Evolutionary conservation across 2,113 vertebrate genomes (phyloP), one percentile per base, ranked within the genome.

Genomic region (Sylvietta virens): DNA sequence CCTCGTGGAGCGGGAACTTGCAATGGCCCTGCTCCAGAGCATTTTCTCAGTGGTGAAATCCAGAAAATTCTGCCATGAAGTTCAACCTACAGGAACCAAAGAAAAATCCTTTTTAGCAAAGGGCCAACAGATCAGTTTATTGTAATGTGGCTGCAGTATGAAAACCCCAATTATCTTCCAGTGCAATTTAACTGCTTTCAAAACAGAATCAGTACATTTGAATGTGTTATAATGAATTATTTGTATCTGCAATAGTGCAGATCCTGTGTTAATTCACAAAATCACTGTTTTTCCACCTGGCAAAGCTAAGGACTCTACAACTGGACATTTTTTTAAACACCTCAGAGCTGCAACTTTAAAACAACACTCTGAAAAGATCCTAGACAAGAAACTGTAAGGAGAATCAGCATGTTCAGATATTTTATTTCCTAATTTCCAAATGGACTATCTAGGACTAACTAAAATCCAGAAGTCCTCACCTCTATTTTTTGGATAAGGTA

Each of bases 1-100:
- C 26, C 21, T 39, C 0, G 0, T 11, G 5, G 50, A 73, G 22
- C 3, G 13, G 30, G 45, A 81, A 81, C 17, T 3, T 47, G 37
- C 31, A 69, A 27, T 0, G 1, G 11, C 27, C 40, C 16, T 19
- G 33, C 14, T 16, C 3, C 39, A 19, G 5, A 58, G 3, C 17
- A 33, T 35, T 79, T 79, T 27, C 33, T 20, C 17, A 21, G 42
- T 2, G 6, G 4, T 28, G 26, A 58, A 64, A 27, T 37, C 42
- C n/a, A 78, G 65, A 74, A 88, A 82, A 87, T 62, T 21, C 33
- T 56, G 27, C 13, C 39, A 58, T 21, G 31, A 66, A 66, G 14
- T 74, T 82, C 37, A 61, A 21, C 12, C 20, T 60, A 42, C 9
- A 76, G 22, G 13, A 37, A 14, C 4, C 33, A 80, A 69, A 69